Evolutionary conservation across 2,113 vertebrate species (phyloP), one percentile per base, ranked within the genome.

Genomic region (Recurvirostra avosetta): DNA sequence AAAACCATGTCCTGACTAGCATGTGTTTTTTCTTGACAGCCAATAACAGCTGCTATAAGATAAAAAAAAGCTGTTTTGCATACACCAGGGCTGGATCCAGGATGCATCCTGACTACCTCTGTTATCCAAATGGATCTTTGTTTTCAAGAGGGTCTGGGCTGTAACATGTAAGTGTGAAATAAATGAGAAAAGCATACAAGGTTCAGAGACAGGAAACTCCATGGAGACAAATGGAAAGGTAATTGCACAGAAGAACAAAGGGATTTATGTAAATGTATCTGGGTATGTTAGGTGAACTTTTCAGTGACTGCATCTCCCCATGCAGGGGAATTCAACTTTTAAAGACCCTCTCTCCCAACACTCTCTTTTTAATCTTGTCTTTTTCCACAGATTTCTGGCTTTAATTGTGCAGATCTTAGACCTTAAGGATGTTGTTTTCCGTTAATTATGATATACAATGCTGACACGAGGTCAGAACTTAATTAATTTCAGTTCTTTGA

Each of bases 401-500:
- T 95, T 97, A 96, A 95, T 96, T 97, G 86, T 93, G 72, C 63
- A 96, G 66, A 95, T 88, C 95, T 94, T 88, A 83, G 55, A 86
- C 88, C 88, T 96, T 52, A 83, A 95, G 59, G 86, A 92, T 75
- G 66, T 91, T 93, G 89, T 96, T 97, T 97, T 92, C 89, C 36
- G 13, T 97, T 97, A 97, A 97, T 97, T 97, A 91, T 89, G 92
- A 96, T 80, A 94, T 78, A 91, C 67, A 61, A 87, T 78, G 73
- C 68, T 95, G 96, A 93, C 93, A 90, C 65, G 76, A 94, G 96
- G 95, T 97, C 94, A 96, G 63, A 92, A 88, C 56, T 97, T 95
- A 97, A 97, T 97, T 96, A 97, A 96, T 95, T 96, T 90, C 88
- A 63, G 81, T 94, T 96, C 80, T 94, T 96, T 95, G 53, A 96